Percentiles rank a stretch among this genome's conserved stretches.
These are phyloP conservation scores for Acrobasis suavella DNA, from an alignment of 2,888 invertebrate species.

Conservation along the genomic window DNA sequence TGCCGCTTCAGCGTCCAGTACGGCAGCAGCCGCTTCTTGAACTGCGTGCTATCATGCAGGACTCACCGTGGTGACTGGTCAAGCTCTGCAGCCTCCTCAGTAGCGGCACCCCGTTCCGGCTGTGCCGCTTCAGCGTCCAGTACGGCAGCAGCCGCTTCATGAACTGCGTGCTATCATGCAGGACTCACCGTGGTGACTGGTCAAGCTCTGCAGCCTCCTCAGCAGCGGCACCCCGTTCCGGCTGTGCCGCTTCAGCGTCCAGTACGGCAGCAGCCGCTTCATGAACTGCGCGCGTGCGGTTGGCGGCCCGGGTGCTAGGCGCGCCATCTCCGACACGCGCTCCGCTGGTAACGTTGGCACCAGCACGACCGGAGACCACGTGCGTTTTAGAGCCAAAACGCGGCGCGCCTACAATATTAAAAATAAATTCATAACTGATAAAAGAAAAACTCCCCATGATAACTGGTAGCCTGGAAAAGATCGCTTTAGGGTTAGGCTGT, in stretches of 20 bases:
- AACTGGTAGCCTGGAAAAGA: no score
- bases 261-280: constrained; percentile 95
- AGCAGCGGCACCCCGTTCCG: constrained; percentile 97
- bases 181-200: constrained; percentile 56
- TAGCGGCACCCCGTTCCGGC: constrained; percentile 97
- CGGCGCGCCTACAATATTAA: constrained; percentile 84
- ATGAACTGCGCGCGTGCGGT: constrained; percentile 93
- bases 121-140: constrained; percentile 98
- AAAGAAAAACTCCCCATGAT: no score
- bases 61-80: constrained; percentile 60
- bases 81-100: constrained; percentile 84
- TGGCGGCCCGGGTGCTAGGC: constrained; percentile 83
- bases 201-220: constrained; percentile 80
- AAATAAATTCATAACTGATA: no score
- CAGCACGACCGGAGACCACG: constrained; percentile 94
- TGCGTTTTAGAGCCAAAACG: constrained; percentile 93
- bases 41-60: no score
- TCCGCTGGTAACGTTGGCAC: constrained; percentile 96
- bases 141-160: constrained; percentile 95
- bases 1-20: constrained; percentile 99
- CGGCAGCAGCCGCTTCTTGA: constrained; percentile 94
- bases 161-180: constrained; percentile 86
- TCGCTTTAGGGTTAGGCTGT: no score
- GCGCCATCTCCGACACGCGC: constrained; percentile 92
- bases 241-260: constrained; percentile 97